phyloP scores from a whole-genome alignment of 1,140 invertebrate species.

The Anthonomus grandis region DNA sequence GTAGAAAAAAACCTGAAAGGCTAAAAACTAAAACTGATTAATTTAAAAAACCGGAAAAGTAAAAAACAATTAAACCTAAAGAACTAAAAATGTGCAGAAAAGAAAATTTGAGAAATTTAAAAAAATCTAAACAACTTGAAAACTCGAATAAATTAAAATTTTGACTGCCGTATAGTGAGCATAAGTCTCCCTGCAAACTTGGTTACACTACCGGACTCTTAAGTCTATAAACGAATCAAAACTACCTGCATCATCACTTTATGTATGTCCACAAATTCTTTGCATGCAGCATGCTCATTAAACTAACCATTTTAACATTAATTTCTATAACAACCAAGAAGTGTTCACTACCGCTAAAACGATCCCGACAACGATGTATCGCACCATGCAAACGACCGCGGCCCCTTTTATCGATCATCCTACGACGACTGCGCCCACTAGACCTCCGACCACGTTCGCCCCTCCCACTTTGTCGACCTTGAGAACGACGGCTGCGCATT shows the following conservation, averaged over 20 bases:
- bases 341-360: conserved; percentile 32
- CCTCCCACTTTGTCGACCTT: conserved; percentile 52
- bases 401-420: conserved; percentile 47
- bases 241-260: background rate
- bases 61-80: no score
- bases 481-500: conserved; percentile 34
- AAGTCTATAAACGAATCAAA: background rate
- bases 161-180: no score
- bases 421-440: no score
- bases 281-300: background rate
- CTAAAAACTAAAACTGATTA: no score
- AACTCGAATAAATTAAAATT: no score
- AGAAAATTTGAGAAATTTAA: no score
- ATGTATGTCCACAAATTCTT: background rate
- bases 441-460: conserved; percentile 47
- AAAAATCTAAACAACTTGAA: no score
- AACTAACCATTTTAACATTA: conserved; percentile 6
- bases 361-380: conserved; percentile 38
- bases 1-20: no score
- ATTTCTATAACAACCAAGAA: conserved; percentile 10
- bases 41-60: no score
- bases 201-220: no score
- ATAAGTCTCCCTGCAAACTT: no score
- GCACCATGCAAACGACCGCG: conserved; percentile 45
- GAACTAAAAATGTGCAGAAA: no score